Evolutionary conservation across 92 coral and sea anemone genomes (phyloP).

Genomic region (Phenganax subtilis): DNA sequence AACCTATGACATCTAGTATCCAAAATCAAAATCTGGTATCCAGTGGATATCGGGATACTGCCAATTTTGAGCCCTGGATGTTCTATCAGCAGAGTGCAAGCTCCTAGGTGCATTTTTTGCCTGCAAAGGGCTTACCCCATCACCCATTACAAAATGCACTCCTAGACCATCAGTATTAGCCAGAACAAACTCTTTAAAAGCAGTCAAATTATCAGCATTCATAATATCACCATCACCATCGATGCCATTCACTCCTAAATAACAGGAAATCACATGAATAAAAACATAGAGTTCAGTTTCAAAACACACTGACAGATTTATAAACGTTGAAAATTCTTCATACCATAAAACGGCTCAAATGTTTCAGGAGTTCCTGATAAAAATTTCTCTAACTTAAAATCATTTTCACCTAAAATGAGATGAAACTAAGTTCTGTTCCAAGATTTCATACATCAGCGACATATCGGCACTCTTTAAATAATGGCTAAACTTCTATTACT

Average conservation of each 20-base stretch:
- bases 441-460: background rate
- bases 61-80: no score
- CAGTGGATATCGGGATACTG: no score
- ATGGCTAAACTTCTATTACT: background rate
- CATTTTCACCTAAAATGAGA: conserved; percentile 65
- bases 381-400: conserved; percentile 83
- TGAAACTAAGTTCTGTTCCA: background rate
- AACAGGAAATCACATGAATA: background rate
- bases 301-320: background rate
- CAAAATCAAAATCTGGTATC: no score
- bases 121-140: conserved; percentile 63
- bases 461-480: no score
- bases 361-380: conserved; percentile 98
- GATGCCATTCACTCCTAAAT: conserved; percentile 55
- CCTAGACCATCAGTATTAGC: conserved; percentile 77
- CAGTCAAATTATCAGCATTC: conserved; percentile 72
- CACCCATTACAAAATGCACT: conserved; percentile 94
- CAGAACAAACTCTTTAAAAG: conserved; percentile 68
- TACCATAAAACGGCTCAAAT: conserved; percentile 95
- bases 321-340: background rate
- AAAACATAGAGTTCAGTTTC: background rate
- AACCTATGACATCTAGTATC: no score
- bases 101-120: no score
- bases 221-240: conserved; percentile 92
- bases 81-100: no score